Evolutionary conservation across 2,113 vertebrate species (phyloP), one percentile per base, ranked within the genome.

Genomic region (Phalacrocorax brasilianus): DNA sequence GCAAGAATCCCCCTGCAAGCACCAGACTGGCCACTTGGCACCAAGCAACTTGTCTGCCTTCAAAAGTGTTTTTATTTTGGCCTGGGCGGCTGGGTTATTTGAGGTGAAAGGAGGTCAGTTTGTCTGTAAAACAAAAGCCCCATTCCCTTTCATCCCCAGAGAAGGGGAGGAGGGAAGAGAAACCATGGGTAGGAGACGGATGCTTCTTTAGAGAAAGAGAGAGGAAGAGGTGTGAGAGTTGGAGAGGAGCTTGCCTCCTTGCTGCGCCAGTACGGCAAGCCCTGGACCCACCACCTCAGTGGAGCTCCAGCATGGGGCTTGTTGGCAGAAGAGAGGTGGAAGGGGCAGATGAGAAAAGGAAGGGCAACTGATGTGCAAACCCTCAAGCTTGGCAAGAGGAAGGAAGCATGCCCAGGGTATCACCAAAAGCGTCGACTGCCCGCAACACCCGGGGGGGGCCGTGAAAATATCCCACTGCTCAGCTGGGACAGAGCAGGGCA

Each of bases 1-100:
- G 17, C 19, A 80, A 94, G 63, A 91, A 89, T 86, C 33, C 40
- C 40, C 40, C 72, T 61, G 52, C 58, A 78, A 89, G 20, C 61
- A 88, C 42, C 50, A 81, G 18, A 44, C 68, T 40, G 42, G 59
- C 11, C 67, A 83, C 63, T 97, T 95, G 95, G 95, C 94, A 94
- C 47, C 27, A 80, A 77, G 59, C 12, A 1, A 87, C 63, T 76
- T 65, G 50, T 93, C 81, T 91, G 91, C 91, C 94, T 88, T 96
- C 94, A 95, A 74, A 95, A 95, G 67, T 97, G 89, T 82, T 97
- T 93, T 96, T 94, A 96, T 95, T 96, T 95, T 96, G 92, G 95
- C 94, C 81, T 91, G 87, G 63, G 55, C 6, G 4, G 86, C 44
- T 68, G 94, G 93, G 93, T 97, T 96, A 96, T 95, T 97, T 75